These are phyloP conservation scores for Tychaedon coryphoeus DNA, from an alignment of 2,113 vertebrate species.

Conservation along the genomic window DNA sequence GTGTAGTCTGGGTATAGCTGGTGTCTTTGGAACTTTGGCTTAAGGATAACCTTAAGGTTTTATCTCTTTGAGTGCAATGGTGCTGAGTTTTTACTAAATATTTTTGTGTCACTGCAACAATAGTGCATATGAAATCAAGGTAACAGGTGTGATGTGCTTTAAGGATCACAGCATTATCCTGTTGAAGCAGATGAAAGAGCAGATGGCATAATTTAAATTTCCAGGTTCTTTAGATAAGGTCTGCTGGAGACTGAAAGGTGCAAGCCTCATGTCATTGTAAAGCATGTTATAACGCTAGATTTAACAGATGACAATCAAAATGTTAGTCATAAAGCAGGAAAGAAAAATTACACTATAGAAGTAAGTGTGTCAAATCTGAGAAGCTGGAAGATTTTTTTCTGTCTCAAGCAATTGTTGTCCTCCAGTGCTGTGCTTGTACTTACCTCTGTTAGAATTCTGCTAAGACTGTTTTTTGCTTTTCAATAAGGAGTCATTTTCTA, in stretches of 20 bases:
- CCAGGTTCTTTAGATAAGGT: background rate
- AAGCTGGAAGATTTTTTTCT: background rate
- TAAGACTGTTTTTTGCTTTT: background rate
- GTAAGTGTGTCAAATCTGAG: background rate
- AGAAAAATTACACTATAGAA: background rate
- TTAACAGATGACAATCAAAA: background rate
- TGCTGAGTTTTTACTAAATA: background rate
- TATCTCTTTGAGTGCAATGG: background rate
- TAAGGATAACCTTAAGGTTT: background rate
- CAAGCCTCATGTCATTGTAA: background rate
- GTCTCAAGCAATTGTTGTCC: background rate
- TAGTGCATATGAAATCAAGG: background rate
- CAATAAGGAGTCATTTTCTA: background rate
- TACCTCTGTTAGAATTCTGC: background rate
- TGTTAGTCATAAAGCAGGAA: background rate
- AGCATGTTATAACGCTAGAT: background rate
- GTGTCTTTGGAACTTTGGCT: background rate
- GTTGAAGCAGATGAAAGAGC: background rate
- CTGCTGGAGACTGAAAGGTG: background rate
- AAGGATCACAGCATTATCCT: background rate
- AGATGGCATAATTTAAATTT: background rate
- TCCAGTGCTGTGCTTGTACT: background rate
- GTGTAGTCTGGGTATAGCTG: background rate
- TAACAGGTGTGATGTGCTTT: background rate
- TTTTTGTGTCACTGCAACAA: background rate